Conservation (phyloP, 37 sponge, comb jelly and placozoan genomes). For the Tethya wilhelma region DNA sequence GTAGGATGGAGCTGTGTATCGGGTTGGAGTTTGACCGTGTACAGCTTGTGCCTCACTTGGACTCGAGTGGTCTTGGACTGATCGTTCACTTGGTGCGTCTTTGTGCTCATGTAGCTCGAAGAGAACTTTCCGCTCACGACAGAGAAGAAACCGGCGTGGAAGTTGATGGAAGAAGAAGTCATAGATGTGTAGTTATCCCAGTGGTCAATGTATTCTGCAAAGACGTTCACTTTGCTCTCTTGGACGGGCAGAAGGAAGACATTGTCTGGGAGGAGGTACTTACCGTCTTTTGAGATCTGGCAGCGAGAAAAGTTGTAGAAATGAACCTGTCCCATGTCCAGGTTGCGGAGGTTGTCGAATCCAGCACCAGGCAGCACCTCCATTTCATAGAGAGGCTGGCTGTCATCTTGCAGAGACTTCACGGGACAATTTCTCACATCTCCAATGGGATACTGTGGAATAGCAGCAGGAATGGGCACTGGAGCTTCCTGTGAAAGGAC, state of each 20-base stretch:
- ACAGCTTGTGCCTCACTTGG: conserved; percentile 59
- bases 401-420: conserved; percentile 1
- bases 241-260: conserved; percentile 51
- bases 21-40: conserved; percentile 53
- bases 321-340: conserved; percentile 71
- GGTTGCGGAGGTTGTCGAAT: conserved; percentile 76
- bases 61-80: conserved; percentile 52
- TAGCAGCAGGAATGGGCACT: too few relatives aligned
- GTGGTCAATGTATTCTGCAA: conserved; percentile 51
- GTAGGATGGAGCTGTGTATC: conserved; percentile 43
- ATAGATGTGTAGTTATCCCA: conserved; percentile 66
- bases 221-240: conserved; percentile 59
- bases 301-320: conserved; percentile 66
- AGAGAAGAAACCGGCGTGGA: conserved; percentile 43
- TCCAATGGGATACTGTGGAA: conserved; percentile 58
- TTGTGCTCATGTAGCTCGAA: conserved; percentile 35
- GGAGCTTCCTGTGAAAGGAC: too few relatives aligned
- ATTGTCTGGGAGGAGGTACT: conserved; percentile 68
- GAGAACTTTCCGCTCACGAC: conserved; percentile 72
- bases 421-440: conserved; percentile 77
- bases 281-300: conserved; percentile 61
- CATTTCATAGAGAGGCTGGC: conserved; percentile 60
- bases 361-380: conserved; percentile 79
- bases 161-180: conserved; percentile 57
- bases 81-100: conserved; percentile 45